Evolutionary conservation across 2,888 invertebrate genomes (phyloP), one percentile per base, ranked within the genome.

Genomic region (Halictus quadricinctus): DNA sequence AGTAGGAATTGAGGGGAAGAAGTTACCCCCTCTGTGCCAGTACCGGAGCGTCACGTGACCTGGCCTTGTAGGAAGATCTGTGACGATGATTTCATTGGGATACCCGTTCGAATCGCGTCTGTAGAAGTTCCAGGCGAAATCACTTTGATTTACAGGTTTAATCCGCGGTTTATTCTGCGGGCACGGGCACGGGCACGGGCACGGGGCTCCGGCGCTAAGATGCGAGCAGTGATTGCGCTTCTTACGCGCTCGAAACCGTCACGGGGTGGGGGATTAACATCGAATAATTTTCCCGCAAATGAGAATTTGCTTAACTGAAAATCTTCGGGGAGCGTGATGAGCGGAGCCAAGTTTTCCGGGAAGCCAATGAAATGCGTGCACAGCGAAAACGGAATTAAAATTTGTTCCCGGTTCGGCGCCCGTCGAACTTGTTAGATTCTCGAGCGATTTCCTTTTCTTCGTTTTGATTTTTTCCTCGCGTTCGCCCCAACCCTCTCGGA

Each of bases 151-250:
- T 73, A 72, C 60, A 66, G 29, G 41, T 69, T 41, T 70, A 70
- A 83, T 82, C 72, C 82, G 46, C 66, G 46, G 73, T 69, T 83
- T 72, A 82, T 77, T 74, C 74, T 73, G 73, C 81, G 64, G 76
- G 54, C 72, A 50, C 72, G 43, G 46, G 54, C 72, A 50, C 81
- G 64, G 72, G 54, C 64, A 50, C 72, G 36, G 46, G 54, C 72
- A 50, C 72, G 43, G 0, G 2, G 21, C 21, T 10, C 58, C 64
- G 41, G 41, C 72, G 46, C 12, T 29, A 43, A 25, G 81, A 76
- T 64, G 64, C 69, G 48, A 58, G 54, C 76, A 48, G 48, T 25
- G 82, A 81, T 82, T 77, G 60, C 83, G n/a, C 76, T 82, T 73
- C 64, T 83, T 79, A 73, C 73, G 70, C 76, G 72, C 60, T 18